Base-by-base conservation (phyloP, 1,140 invertebrate species). In the Druon quercuslanigerum region DNA sequence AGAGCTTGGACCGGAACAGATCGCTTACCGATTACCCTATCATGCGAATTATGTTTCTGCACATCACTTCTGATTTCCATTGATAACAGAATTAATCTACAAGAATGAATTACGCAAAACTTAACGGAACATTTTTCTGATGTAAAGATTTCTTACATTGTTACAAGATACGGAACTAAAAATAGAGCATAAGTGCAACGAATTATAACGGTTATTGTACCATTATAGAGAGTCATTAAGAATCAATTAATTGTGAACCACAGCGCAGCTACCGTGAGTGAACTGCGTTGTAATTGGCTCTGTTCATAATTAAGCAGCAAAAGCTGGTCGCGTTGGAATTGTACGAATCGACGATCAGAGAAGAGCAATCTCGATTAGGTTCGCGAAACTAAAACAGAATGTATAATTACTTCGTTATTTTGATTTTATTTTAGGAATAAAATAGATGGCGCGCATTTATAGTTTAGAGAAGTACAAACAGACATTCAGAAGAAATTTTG, bases 171-270 rank as follows among this genome's bases (percentile, higher is more conserved):
- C 5, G 6, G 9, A 17, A 17, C 8, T 17, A 54, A 17, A 46
- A 46, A 46, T 46, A 46, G 17, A 54, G n/a, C 52, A n/a, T 54
- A 16, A 17, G 52, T 17, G 52, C 52, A 54, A 19, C 17, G 52
- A 54, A 54, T 54, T 54, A 19, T 54, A 54, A 54, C 52, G 52
- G 52, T 54, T 54, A 19, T n/a, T 54, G n/a, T 54, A 9, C n/a
- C 8, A 54, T 54, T 54, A 17, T 54, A 54, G 17, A 54, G 16
- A 11, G 8, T 17, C 52, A 54, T 54, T 54, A 54, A 54, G 19
- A 54, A 54, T 54, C 52, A 54, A 54, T 54, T 54, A 54, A 54
- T 54, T 8, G 52, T 54, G 11, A 54, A 19, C 17, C 52, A 54
- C 51, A 52, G n/a, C 13, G 51, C 13, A n/a, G 12, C 51, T 52